These are phyloP conservation scores for Phylloscopus whistleri DNA, from an alignment of 2,113 vertebrate genomes.

Conservation along the genomic window DNA sequence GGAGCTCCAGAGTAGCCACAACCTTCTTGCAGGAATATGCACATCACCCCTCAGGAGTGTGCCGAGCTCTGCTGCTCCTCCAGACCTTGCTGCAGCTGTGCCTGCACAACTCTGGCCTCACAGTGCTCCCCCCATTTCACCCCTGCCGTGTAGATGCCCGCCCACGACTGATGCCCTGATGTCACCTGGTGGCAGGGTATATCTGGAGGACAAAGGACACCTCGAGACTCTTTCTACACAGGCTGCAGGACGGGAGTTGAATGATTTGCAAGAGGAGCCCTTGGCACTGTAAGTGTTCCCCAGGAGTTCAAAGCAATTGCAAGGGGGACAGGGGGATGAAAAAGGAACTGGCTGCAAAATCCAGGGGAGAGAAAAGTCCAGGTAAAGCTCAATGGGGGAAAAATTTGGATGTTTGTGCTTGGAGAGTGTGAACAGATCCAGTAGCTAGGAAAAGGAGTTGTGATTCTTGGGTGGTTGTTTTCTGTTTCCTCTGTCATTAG, in stretches of 20 bases:
- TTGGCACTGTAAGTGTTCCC: slow-evolving; percentile 54
- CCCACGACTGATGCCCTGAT: neutral
- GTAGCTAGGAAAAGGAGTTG: neutral
- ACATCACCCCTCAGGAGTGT: accelerated
- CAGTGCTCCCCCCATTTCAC: neutral
- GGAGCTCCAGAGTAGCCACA: neutral
- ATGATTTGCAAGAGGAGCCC: slow-evolving; percentile 30
- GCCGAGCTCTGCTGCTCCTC: neutral
- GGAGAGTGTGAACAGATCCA: accelerated
- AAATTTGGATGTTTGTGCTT: neutral
- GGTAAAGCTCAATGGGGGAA: neutral
- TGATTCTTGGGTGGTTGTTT: neutral
- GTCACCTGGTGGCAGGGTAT: slow-evolving; percentile 50
- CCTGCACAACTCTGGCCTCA: neutral
- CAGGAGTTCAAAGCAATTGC: neutral
- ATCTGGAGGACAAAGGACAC: slow-evolving; percentile 40
- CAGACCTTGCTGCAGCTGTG: neutral
- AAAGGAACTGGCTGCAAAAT: neutral
- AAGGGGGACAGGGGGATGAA: neutral
- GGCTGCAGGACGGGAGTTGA: neutral
- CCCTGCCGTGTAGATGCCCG: accelerated
- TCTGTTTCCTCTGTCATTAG: neutral
- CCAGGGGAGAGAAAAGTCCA: neutral
- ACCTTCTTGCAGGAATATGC: neutral
- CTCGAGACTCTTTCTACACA: neutral